These are phyloP conservation scores for Lamellibrachia satsuma DNA, from an alignment of 2,888 invertebrate species.

Conservation along the genomic window DNA sequence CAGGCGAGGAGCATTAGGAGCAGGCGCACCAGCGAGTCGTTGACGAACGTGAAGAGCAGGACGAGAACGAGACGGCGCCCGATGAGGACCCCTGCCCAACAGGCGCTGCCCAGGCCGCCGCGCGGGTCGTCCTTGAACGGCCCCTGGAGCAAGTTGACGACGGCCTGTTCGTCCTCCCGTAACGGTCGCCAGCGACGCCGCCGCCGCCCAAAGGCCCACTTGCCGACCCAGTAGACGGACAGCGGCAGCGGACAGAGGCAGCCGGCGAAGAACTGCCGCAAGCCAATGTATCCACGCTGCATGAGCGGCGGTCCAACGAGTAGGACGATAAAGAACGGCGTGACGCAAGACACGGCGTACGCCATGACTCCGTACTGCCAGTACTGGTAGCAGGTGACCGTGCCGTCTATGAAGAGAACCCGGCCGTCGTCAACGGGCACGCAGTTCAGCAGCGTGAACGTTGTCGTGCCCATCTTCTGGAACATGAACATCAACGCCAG, in stretches of 20 bases:
- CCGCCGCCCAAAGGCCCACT: not conserved
- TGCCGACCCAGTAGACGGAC: slow-evolving; percentile 36
- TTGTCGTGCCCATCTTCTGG: slow-evolving; percentile 42
- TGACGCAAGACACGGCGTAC: slow-evolving; percentile 37
- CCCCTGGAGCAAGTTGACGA: slow-evolving; percentile 33
- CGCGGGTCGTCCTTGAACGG: slow-evolving; percentile 38
- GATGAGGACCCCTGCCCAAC: slow-evolving; percentile 45
- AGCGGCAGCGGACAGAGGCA: slow-evolving; percentile 41
- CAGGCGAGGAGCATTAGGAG: slow-evolving; percentile 42
- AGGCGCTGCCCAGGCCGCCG: slow-evolving; percentile 32
- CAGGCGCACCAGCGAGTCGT: slow-evolving; percentile 42
- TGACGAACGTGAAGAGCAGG: slow-evolving; percentile 43
- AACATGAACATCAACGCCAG: slow-evolving; percentile 41
- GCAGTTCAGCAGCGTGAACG: slow-evolving; percentile 44
- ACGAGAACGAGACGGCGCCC: slow-evolving; percentile 41
- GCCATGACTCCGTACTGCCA: slow-evolving; percentile 40
- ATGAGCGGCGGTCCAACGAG: slow-evolving; percentile 41
- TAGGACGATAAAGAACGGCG: slow-evolving; percentile 42
- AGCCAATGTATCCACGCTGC: slow-evolving; percentile 29
- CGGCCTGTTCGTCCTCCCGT: not conserved
- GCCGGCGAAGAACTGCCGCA: slow-evolving; percentile 39
- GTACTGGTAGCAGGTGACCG: slow-evolving; percentile 37
- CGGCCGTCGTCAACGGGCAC: slow-evolving; percentile 36
- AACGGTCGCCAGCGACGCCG: not conserved
- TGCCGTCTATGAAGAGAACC: slow-evolving; percentile 44